Base-by-base conservation (phyloP, 1,140 invertebrate genomes). In the Drosophila ananassae region DNA sequence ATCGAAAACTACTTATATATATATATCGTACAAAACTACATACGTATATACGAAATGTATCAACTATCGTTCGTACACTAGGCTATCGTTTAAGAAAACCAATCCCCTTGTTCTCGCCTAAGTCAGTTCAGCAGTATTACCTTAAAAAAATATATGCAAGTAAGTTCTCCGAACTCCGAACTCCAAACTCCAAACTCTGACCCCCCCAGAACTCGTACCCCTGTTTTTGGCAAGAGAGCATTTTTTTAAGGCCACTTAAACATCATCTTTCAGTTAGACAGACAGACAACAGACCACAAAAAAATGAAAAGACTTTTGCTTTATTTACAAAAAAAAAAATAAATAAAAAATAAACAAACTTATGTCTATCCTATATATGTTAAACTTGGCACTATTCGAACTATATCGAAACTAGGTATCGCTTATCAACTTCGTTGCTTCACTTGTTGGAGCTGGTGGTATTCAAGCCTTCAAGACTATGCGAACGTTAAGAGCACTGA, bases 381-480 rank as follows among this genome's bases (percentile, higher is more conserved):
- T 87, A 79, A 89, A 89, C 83, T 87, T 87, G 82, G 83, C 82
- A 87, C 83, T 87, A 87, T 87, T 87, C 82, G 82, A 87, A 87
- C 78, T 87, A 82, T 87, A 90, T 87, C 81, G 84, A 91, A 91
- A 91, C 90, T 95, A 98, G 97, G 97, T 98, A 92, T 98, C 98
- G 93, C 95, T 98, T 94, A 97, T 98, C 94, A 98, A 98, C 95
- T 97, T 98, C 94, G 95, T 98, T 94, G 98, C 98, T 93, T 97
- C 97, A 93, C 94, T 98, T 93, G 95, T 95, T 94, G 97, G 97
- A 93, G 97, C 96, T 92, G 97, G 97, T 92, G 97, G 97, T 93
- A 98, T 98, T 95, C 97, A 98, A 95, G 97, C 97, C 93, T 98
- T 98, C 96, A 98, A 98, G 96, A 98, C 97, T 92, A 98, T 98